Base-by-base conservation (phyloP, 1,140 invertebrate genomes). In the Zaprionus capensis region DNA sequence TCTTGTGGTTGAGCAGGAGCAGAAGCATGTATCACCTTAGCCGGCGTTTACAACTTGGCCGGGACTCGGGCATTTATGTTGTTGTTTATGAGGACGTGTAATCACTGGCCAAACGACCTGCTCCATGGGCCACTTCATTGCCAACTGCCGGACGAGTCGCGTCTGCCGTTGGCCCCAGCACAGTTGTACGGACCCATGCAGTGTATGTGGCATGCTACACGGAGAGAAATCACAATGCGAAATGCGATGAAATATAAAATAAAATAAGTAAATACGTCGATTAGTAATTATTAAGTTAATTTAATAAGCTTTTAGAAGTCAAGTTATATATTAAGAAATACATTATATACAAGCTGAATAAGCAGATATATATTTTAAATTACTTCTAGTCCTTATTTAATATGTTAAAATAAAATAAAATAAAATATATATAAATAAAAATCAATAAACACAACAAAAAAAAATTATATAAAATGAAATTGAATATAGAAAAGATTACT, bases 31-130 rank as follows among this genome's bases (percentile, higher is more conserved):
- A 67, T 71, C 80, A 71, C 63, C 64, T 65, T 78, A 63, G 76
- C 61, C 36, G 67, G 63, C 73, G 77, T 74, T 75, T 69, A 75
- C 80, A 69, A 59, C 63, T 68, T 71, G 34, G 64, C 49, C 41
- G n/a, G 26, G 26, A 17, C 14, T 24, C 34, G 11, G 57, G 70
- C 53, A 75, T 75, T 70, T 66, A 61, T 71, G 59, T 53, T 81
- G 75, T 85, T 85, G 76, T 81, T 85, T 85, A 86, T 86, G 79
- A 63, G 67, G 69, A 85, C 78, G 82, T 85, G 82, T 85, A 85
- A 85, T 86, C 82, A 86, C 82, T 86, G 72, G 67, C 73, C 73
- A 67, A 73, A 68, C 46, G 71, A 59, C 64, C 59, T 53, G 71
- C 28, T 72, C 53, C 81, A 83, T 83, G 81, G 73, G 65, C 77